phyloP scores from a whole-genome alignment of 2,888 invertebrate species.

The Notodonta dromedarius region DNA sequence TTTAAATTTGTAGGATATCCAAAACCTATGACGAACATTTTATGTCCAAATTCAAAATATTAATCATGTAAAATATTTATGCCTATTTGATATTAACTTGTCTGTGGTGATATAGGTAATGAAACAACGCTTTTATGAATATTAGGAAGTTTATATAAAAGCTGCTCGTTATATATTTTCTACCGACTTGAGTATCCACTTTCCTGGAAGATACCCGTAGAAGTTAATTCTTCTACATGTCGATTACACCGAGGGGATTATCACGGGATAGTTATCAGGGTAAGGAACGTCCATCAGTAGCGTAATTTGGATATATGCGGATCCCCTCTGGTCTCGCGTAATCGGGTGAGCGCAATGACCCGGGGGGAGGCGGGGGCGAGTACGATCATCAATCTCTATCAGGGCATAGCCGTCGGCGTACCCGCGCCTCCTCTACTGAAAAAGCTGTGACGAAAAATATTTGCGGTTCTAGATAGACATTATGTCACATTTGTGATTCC shows the following conservation, averaged over 20 bases:
- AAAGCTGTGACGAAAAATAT: conserved; percentile 72
- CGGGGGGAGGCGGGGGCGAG: conserved; percentile 48
- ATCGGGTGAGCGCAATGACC: conserved; percentile 75
- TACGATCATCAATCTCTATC: conserved; percentile 82
- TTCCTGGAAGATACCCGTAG: neutral
- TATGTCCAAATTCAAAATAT: no score
- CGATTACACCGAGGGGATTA: conserved; percentile 47
- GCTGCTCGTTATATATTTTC: neutral
- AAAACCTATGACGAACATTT: no score
- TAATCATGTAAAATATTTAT: no score
- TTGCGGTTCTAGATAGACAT: conserved; percentile 60
- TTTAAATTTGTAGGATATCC: no score
- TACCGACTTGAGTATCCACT: neutral
- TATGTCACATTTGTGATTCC: conserved; percentile 32
- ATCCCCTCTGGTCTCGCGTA: conserved; percentile 70
- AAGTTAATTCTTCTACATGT: conserved; percentile 28
- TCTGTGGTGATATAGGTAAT: no score
- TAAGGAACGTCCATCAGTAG: conserved; percentile 79
- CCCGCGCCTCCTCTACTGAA: conserved; percentile 59
- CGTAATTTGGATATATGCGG: conserved; percentile 83
- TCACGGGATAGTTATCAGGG: conserved; percentile 63
- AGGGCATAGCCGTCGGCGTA: conserved; percentile 60
- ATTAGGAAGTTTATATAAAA: no score
- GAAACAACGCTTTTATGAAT: no score
- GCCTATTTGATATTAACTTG: no score